Evolutionary conservation across 2,888 invertebrate species (phyloP).

Genomic region (Eupithecia tripunctaria): DNA sequence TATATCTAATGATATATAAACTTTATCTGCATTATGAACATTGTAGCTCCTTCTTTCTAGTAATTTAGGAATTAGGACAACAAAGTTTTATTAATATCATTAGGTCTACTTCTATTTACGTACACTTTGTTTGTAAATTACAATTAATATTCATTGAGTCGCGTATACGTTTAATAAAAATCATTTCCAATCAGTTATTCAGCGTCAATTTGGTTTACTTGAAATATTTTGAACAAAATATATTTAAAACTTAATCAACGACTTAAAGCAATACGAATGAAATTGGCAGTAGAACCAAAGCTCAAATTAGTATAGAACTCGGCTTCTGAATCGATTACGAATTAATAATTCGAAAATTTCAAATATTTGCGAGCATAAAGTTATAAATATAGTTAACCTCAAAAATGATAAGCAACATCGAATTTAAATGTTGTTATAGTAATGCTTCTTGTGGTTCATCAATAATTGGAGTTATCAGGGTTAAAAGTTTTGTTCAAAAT

Average conservation of each 20-base stretch:
- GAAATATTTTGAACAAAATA: constrained; percentile 39
- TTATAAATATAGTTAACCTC: constrained; percentile 55
- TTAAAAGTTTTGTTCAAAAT: constrained; percentile 76
- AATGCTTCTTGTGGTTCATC: constrained; percentile 75
- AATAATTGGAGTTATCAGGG: constrained; percentile 83
- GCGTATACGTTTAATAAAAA: not conserved
- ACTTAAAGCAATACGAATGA: constrained; percentile 73
- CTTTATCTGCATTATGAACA: constrained; percentile 16
- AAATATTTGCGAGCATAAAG: constrained; percentile 62
- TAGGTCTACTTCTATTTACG: constrained; percentile 12
- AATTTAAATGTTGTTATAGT: constrained; percentile 79
- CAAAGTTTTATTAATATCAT: constrained; percentile 16
- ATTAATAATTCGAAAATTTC: constrained; percentile 7
- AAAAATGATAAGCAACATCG: constrained; percentile 75
- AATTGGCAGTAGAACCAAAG: constrained; percentile 65
- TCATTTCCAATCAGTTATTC: not conserved
- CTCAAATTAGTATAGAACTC: constrained; percentile 75
- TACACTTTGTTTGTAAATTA: not conserved
- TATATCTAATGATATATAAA: constrained; percentile 9
- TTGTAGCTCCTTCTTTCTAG: constrained; percentile 1
- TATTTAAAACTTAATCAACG: constrained; percentile 60
- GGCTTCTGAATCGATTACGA: constrained; percentile 55
- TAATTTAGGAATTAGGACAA: not conserved
- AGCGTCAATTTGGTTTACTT: constrained; percentile 6
- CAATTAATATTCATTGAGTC: not conserved